Evolutionary conservation across 2,797 vertebrate species (phyloP).

Genomic region (Brachyrhaphis roseni): DNA sequence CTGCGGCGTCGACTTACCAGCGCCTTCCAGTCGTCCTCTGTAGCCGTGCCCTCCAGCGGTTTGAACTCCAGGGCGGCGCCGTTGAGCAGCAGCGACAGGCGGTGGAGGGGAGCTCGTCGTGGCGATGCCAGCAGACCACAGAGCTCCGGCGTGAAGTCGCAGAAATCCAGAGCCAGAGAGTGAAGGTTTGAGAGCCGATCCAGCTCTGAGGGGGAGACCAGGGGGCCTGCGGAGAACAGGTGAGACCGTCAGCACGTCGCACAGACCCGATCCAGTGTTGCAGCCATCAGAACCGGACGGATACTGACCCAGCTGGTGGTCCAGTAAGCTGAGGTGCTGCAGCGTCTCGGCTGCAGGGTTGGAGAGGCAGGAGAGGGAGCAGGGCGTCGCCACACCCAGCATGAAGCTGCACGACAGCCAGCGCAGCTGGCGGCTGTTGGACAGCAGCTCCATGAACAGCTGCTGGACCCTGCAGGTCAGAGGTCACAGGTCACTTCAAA

Average conservation of each 20-base stretch:
- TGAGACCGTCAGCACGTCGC: constrained; percentile 15
- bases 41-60: constrained; percentile 89
- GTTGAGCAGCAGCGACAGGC: constrained; percentile 95
- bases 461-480: constrained; percentile 88
- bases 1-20: constrained; percentile 76
- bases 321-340: constrained; percentile 95
- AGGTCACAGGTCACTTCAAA: constrained; percentile 9
- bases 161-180: constrained; percentile 95
- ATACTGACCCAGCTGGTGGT: constrained; percentile 86
- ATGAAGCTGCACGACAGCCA: constrained; percentile 97
- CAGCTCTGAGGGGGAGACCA: constrained; percentile 89
- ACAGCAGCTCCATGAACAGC: constrained; percentile 94
- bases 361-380: constrained; percentile 91
- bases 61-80: constrained; percentile 91
- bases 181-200: constrained; percentile 89
- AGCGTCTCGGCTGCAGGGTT: constrained; percentile 92
- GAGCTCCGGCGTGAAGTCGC: constrained; percentile 94
- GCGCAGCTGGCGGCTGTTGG: constrained; percentile 93
- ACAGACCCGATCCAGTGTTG: constrained; percentile 5
- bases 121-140: constrained; percentile 90
- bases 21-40: constrained; percentile 95
- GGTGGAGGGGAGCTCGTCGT: constrained; percentile 91
- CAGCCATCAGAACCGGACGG: neutral
- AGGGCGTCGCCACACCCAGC: constrained; percentile 92
- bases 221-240: constrained; percentile 73